These are phyloP conservation scores for Bothrops jararaca DNA, from an alignment of 2,113 vertebrate genomes.

Conservation along the genomic window DNA sequence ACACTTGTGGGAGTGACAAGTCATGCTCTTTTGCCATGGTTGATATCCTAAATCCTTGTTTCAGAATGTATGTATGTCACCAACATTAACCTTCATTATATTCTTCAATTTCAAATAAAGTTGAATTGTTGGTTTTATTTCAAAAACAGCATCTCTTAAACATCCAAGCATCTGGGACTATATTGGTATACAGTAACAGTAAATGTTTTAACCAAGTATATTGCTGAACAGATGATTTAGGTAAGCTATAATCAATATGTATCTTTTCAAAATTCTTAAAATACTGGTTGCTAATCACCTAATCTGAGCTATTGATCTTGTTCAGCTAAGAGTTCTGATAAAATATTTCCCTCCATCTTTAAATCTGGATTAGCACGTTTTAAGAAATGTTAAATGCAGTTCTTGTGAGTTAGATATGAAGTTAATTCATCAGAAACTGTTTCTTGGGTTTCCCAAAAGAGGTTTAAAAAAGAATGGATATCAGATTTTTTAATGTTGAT, in stretches of 20 bases:
- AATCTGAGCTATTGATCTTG: neutral
- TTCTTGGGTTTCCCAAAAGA: neutral
- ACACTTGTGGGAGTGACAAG: neutral
- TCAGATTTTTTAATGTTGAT: neutral
- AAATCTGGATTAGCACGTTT: neutral
- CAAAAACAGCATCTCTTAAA: neutral
- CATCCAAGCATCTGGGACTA: neutral
- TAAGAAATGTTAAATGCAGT: neutral
- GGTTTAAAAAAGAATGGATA: neutral
- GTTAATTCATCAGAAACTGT: neutral
- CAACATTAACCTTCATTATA: neutral
- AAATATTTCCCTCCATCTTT: neutral
- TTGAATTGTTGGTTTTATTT: neutral
- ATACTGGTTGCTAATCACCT: neutral
- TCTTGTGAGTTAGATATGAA: neutral
- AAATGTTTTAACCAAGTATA: neutral
- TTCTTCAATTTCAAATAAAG: neutral
- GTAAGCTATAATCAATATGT: neutral
- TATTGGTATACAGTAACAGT: neutral
- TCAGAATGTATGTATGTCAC: neutral
- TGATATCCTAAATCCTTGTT: neutral
- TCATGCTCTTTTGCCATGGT: neutral
- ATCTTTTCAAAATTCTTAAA: neutral
- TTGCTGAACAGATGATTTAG: neutral
- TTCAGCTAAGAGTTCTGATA: neutral